These are phyloP conservation scores for Drosophila parvula DNA, from an alignment of 1,140 invertebrate species.

Conservation along the genomic window DNA sequence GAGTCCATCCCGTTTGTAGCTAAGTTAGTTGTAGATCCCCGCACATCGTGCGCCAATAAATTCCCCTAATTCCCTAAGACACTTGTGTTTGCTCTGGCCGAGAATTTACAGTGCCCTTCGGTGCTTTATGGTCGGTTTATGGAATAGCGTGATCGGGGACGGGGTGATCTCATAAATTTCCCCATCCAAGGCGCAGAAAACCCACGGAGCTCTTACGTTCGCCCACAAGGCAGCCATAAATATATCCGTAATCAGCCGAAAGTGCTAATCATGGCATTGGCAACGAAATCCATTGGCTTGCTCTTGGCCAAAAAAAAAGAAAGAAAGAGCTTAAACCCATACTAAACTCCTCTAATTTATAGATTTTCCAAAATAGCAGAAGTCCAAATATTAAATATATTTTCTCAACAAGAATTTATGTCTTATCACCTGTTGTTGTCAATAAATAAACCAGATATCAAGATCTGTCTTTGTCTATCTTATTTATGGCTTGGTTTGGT, in stretches of 20 bases:
- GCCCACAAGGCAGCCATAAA: conserved; percentile 9
- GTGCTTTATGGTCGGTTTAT: conserved; percentile 21
- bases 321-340: neutral
- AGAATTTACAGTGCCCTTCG: conserved; percentile 23
- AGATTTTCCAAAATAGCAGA: neutral
- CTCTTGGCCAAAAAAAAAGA: neutral
- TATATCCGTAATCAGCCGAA: conserved; percentile 13
- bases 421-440: neutral
- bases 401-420: neutral
- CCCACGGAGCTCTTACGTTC: neutral
- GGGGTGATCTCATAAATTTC: conserved; percentile 38
- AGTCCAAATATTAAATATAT: neutral
- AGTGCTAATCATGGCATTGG: conserved; percentile 14
- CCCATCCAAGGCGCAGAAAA: neutral
- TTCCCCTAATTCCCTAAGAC: conserved; percentile 5
- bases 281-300: conserved; percentile 10
- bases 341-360: neutral
- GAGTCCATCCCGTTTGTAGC: neutral
- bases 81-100: conserved; percentile 5
- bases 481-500: neutral
- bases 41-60: conserved; percentile 28
- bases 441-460: neutral
- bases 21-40: conserved; percentile 34
- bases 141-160: conserved; percentile 6
- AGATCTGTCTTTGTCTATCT: neutral